Evolutionary conservation across 2,888 invertebrate genomes (phyloP), one percentile per base, ranked within the genome.

Genomic region (Frankliniella fusca): DNA sequence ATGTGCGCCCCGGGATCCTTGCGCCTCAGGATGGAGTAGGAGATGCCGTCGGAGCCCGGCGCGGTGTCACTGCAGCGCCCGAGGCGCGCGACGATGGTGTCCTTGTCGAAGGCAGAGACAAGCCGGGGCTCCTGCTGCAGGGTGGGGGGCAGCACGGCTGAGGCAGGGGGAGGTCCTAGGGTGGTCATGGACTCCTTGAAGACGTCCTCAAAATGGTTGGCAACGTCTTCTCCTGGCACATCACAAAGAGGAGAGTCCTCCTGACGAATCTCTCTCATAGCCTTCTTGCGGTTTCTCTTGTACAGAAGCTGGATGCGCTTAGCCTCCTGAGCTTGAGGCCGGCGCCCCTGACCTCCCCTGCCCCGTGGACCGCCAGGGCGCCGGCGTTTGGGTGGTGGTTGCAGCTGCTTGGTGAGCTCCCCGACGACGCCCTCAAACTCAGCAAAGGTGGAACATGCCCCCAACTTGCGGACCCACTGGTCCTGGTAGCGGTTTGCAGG

Each of bases 21-120:
- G 12, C 54, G 20, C 49, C 81, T 70, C 80, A 82, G 82, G 79
- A 83, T 70, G 7, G 48, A 28, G 82, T 85, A 85, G 8, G 80
- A 48, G 15, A 85, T 50, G 11, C 80, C 61, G 83, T 85, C 85
- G 15, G 81, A 81, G 1, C 85, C 85, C 8, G 85, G 85, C 12
- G 85, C 84, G 7, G 85, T 85, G 82, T 85, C 84, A 1, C 15
- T 15, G 15, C 11, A 11, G 54, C 18, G 54, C 18, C 18, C 15
- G 54, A 54, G 54, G 2, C 54, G 54, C 8, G 15, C 18, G 15
- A 54, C 54, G 15, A 54, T 18, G 54, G 54, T 54, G 54, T 11
- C 54, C 15, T 11, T 1, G 54, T 11, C 18, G 54, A 54, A 15
- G 54, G 54, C 15, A 11, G 11, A 11, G 54, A 54, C 54, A 7